Evolutionary conservation across 1,140 invertebrate genomes (phyloP).

Genomic region (Maconellicoccus hirsutus): DNA sequence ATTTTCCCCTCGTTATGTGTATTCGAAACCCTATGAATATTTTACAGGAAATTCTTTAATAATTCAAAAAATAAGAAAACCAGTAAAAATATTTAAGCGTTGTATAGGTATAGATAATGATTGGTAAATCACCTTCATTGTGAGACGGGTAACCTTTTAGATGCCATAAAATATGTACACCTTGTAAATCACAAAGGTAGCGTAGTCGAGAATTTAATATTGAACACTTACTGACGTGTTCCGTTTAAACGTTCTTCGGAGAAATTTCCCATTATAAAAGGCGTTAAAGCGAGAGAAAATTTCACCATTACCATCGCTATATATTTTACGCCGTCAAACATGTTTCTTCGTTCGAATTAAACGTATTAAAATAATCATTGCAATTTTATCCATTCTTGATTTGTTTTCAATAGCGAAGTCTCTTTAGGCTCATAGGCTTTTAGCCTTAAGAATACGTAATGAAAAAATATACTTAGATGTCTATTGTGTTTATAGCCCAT

Average conservation of each 20-base stretch:
- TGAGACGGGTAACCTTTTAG: neutral
- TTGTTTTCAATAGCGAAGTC: no score
- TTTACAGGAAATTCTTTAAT: neutral
- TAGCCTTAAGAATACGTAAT: no score
- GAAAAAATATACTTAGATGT: no score
- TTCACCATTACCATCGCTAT: neutral
- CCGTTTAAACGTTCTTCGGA: neutral
- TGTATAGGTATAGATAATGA: no score
- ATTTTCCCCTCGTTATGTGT: no score
- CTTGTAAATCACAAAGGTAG: neutral
- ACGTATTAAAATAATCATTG: no score
- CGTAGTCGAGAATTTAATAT: neutral
- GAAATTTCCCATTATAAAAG: neutral
- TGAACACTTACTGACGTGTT: neutral
- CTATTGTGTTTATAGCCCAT: no score
- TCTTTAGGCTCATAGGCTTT: no score
- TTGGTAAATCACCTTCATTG: neutral
- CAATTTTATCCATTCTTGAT: no score
- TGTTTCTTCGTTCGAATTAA: no score
- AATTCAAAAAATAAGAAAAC: neutral
- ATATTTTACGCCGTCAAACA: no score
- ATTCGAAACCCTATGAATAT: neutral
- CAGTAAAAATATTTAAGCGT: neutral
- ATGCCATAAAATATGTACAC: neutral
- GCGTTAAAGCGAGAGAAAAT: neutral